These are phyloP conservation scores for Drosophila ficusphila DNA, from an alignment of 1,140 invertebrate genomes.

Conservation along the genomic window DNA sequence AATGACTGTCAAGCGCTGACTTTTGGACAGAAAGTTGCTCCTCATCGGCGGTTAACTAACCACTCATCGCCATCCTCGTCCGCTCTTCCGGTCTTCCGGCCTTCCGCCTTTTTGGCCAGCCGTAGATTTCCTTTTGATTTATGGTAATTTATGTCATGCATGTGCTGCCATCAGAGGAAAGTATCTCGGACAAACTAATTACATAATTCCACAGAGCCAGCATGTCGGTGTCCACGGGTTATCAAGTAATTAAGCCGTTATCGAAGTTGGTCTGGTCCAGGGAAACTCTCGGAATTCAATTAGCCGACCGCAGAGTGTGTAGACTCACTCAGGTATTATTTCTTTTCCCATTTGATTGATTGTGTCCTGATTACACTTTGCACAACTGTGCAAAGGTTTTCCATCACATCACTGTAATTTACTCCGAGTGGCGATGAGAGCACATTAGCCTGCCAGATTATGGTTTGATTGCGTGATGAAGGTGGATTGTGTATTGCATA, in stretches of 20 bases:
- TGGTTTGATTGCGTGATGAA: slow-evolving; percentile 42
- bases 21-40: slow-evolving; percentile 48
- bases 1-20: slow-evolving; percentile 73
- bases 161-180: slow-evolving; percentile 16
- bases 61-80: slow-evolving; percentile 11
- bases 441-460: slow-evolving; percentile 27
- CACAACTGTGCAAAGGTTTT: slow-evolving; percentile 9
- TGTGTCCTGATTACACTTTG: slow-evolving; percentile 47
- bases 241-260: slow-evolving; percentile 49
- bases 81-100: no score
- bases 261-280: slow-evolving; percentile 31
- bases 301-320: background rate
- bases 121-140: slow-evolving; percentile 43
- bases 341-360: slow-evolving; percentile 33
- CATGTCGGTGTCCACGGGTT: slow-evolving; percentile 26
- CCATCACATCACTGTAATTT: slow-evolving; percentile 27
- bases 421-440: slow-evolving; percentile 22
- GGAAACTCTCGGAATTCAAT: slow-evolving; percentile 27
- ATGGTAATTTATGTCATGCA: slow-evolving; percentile 46
- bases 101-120: no score
- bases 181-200: slow-evolving; percentile 38
- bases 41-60: slow-evolving; percentile 21
- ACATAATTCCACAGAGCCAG: slow-evolving; percentile 30
- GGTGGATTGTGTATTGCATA: slow-evolving; percentile 7
- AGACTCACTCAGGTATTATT: slow-evolving; percentile 8